These are phyloP conservation scores for Acyrthosiphon pisum DNA, from an alignment of 1,140 invertebrate species.

Conservation along the genomic window DNA sequence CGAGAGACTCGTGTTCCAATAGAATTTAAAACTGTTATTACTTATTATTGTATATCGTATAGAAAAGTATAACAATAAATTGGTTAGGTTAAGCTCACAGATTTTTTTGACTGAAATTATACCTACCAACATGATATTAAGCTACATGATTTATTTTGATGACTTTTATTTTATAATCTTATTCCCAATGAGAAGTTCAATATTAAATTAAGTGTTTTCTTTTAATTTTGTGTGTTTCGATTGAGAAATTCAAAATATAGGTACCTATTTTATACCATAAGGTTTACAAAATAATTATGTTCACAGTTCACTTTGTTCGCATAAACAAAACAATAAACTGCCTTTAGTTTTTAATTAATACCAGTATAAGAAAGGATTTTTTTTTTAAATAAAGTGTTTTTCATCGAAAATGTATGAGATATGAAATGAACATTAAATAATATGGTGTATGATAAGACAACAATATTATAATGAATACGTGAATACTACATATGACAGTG, in stretches of 20 bases:
- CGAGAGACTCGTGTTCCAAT: background rate
- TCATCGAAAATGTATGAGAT: background rate
- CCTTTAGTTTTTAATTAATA: background rate
- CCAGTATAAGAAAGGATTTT: background rate
- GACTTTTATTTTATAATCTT: too few species aligned
- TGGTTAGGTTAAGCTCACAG: background rate
- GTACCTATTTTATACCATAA: too few species aligned
- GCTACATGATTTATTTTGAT: too few species aligned
- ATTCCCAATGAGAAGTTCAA: too few species aligned
- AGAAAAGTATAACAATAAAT: background rate
- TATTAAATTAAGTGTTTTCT: too few species aligned
- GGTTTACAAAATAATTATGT: too few species aligned
- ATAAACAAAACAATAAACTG: background rate
- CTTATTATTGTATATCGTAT: too few species aligned
- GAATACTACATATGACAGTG: background rate
- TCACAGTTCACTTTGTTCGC: too few species aligned
- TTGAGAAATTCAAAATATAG: too few species aligned
- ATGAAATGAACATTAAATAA: background rate
- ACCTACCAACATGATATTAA: too few species aligned
- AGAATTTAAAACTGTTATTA: too few species aligned
- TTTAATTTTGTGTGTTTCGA: too few species aligned
- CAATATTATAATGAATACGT: background rate
- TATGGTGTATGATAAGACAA: background rate
- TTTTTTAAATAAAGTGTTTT: background rate
- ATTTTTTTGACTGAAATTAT: background rate